Percentiles rank a stretch among this genome's conserved stretches.
These are phyloP conservation scores for Hoplodrina ambigua DNA, from an alignment of 2,888 invertebrate genomes.

Conservation along the genomic window DNA sequence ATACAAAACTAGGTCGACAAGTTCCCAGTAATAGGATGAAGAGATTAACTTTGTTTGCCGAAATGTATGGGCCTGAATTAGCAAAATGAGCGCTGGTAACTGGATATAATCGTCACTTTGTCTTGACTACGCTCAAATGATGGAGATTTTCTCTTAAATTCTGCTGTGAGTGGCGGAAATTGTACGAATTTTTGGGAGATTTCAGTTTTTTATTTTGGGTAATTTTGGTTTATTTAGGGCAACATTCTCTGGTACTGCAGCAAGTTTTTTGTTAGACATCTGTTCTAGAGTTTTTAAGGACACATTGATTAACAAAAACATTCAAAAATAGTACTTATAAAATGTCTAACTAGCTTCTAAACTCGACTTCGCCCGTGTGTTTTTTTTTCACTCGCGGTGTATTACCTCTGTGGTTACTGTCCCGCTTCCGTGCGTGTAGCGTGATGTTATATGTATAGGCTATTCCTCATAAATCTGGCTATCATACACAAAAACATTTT, in stretches of 20 bases:
- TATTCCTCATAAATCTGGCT: too few species aligned
- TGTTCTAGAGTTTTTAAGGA: too few species aligned
- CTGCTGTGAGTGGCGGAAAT: constrained; percentile 6
- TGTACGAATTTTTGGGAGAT: constrained; percentile 11
- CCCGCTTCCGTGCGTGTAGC: too few species aligned
- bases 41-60: constrained; percentile 73
- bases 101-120: constrained; percentile 59
- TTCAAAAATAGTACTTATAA: too few species aligned
- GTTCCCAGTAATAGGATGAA: constrained; percentile 70
- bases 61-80: constrained; percentile 69
- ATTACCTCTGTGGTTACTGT: too few species aligned
- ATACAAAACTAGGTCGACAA: constrained; percentile 70
- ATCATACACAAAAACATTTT: too few species aligned
- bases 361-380: too few species aligned
- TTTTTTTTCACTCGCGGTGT: too few species aligned
- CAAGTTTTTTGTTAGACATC: too few species aligned
- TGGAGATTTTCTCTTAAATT: constrained; percentile 46
- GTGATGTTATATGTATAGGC: too few species aligned
- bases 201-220: background rate
- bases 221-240: background rate
- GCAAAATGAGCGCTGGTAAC: constrained; percentile 61
- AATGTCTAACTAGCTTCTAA: too few species aligned
- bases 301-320: too few species aligned
- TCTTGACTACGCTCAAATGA: constrained; percentile 48
- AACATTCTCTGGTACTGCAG: background rate